A percentile compares a stretch with the other conserved stretches of the same genome.
Evolutionary conservation across 2,888 invertebrate genomes (phyloP).

Genomic region (Amblyjoppa fuscipennis): DNA sequence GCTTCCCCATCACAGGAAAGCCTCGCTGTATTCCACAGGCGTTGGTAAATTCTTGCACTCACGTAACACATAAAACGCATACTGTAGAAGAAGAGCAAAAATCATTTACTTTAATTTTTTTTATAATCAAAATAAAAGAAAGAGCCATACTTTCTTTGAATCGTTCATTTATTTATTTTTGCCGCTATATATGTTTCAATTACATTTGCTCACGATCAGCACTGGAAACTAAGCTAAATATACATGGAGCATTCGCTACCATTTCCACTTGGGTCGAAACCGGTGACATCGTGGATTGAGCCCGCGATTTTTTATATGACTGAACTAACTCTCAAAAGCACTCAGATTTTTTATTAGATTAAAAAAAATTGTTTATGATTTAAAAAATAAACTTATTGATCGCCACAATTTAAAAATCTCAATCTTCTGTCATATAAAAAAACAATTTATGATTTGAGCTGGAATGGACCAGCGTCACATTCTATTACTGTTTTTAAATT

Average conservation of each 20-base stretch:
- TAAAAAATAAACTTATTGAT: too few relatives aligned
- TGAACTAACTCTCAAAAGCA: too few relatives aligned
- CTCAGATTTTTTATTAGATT: too few relatives aligned
- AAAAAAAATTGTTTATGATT: too few relatives aligned
- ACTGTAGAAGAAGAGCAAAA: conserved; percentile 38
- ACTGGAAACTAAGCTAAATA: not conserved
- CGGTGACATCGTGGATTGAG: too few relatives aligned
- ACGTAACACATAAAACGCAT: conserved; percentile 53
- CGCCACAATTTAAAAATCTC: too few relatives aligned
- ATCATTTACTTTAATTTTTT: conserved; percentile 14
- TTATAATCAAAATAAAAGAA: conserved; percentile 2
- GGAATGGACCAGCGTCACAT: too few relatives aligned
- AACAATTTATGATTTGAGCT: too few relatives aligned
- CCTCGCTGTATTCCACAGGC: conserved; percentile 83
- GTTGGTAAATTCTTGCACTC: conserved; percentile 81
- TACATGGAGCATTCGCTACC: not conserved
- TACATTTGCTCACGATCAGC: conserved; percentile 42
- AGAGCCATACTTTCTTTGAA: conserved; percentile 16
- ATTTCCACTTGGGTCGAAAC: too few relatives aligned
- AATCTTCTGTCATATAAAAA: too few relatives aligned
- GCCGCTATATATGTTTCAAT: conserved; percentile 34
- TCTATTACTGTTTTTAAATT: too few relatives aligned
- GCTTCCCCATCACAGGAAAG: conserved; percentile 84
- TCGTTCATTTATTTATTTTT: conserved; percentile 18
- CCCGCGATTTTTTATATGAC: too few relatives aligned